phyloP scores from a whole-genome alignment of 2,888 invertebrate species.

The Laothoe populi region DNA sequence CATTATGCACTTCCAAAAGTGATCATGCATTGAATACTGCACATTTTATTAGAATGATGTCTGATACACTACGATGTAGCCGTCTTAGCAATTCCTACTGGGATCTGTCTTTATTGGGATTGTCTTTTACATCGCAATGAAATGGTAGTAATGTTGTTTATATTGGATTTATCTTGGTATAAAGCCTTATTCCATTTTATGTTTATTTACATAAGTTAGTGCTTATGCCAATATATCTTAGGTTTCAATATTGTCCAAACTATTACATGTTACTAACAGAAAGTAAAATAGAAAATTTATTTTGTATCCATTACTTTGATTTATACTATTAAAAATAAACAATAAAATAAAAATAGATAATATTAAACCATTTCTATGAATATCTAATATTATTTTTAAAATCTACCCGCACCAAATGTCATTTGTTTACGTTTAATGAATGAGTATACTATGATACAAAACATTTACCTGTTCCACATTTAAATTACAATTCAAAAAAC shows the following conservation, averaged over 20 bases:
- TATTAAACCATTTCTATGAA: too few species aligned
- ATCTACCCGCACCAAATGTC: constrained; percentile 55
- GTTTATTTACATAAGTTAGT: constrained; percentile 11
- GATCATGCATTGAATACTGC: constrained; percentile 40
- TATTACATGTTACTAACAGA: background rate
- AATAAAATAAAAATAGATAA: background rate
- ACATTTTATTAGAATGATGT: constrained; percentile 4
- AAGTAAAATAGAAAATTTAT: background rate
- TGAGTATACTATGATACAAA: constrained; percentile 19
- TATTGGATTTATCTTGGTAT: constrained; percentile 3
- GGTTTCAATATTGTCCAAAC: background rate
- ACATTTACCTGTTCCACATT: constrained; percentile 37
- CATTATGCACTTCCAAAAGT: constrained; percentile 67
- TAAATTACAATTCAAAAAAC: constrained; percentile 52
- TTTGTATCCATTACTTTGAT: background rate
- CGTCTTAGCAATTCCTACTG: background rate
- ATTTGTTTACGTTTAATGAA: constrained; percentile 49
- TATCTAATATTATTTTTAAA: constrained; percentile 27
- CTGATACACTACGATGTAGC: background rate
- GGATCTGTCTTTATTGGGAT: constrained; percentile 10
- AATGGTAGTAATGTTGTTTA: constrained; percentile 15
- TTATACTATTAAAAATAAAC: background rate
- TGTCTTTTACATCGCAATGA: constrained; percentile 33
- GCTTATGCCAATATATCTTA: background rate
- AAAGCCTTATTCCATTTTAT: constrained; percentile 1